Percentiles rank a stretch among this genome's conserved stretches.
These are phyloP conservation scores for Macrotus californicus DNA, from an alignment of 2,113 vertebrate genomes.

Conservation along the genomic window DNA sequence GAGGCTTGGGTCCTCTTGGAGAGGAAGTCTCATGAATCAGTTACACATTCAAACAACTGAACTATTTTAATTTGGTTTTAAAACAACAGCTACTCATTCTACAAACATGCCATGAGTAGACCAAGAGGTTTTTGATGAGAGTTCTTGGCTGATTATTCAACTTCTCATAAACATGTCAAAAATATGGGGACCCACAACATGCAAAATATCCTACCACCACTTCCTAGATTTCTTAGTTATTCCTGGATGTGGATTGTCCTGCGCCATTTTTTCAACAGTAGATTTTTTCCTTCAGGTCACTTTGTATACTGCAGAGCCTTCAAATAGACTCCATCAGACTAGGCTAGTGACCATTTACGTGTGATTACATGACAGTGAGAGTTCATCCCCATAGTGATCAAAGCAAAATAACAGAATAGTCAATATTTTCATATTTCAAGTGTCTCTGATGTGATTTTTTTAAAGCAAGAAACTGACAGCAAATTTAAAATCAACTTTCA, in stretches of 20 bases:
- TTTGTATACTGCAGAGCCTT: background rate
- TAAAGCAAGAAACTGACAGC: background rate
- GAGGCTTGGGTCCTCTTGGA: background rate
- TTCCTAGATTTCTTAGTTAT: constrained; percentile 18
- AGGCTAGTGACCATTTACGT: background rate
- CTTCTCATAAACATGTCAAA: background rate
- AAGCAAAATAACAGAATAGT: background rate
- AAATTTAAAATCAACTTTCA: constrained; percentile 23
- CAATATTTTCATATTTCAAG: background rate
- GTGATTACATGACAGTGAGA: background rate
- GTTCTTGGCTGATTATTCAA: background rate
- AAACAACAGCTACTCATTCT: background rate
- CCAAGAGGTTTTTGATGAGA: background rate
- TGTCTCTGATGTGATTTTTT: background rate
- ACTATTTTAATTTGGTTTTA: background rate
- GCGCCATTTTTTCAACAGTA: background rate
- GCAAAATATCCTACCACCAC: background rate
- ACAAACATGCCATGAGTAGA: background rate
- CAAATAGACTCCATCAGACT: background rate
- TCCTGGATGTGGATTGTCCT: background rate
- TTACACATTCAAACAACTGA: background rate
- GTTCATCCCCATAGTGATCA: background rate
- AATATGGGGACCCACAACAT: background rate
- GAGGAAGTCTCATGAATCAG: background rate
- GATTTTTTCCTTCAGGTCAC: background rate